Evolutionary conservation across 2,888 invertebrate genomes (phyloP).

Genomic region (Philereme vetulata): DNA sequence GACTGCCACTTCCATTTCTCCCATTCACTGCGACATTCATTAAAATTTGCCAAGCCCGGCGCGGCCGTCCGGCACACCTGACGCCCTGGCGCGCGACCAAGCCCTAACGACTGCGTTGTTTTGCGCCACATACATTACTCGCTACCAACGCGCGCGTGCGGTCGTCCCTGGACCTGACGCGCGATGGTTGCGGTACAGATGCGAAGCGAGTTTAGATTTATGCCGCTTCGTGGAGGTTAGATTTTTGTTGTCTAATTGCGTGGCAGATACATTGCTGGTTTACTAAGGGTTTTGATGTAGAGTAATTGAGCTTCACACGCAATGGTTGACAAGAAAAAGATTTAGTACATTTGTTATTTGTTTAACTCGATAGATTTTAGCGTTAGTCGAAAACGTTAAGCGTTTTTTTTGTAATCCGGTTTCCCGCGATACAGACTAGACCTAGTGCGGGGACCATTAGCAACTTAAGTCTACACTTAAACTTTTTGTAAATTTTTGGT

Average conservation of each 20-base stretch:
- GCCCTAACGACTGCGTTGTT: slow-evolving; percentile 32
- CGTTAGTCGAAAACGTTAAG: too few species aligned
- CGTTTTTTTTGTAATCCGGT: too few species aligned
- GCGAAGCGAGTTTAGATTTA: slow-evolving; percentile 20
- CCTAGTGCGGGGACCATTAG: too few species aligned
- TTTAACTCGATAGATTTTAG: too few species aligned
- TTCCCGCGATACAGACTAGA: too few species aligned
- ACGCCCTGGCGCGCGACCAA: slow-evolving; percentile 43
- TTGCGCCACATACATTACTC: slow-evolving; percentile 33
- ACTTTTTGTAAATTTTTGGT: too few species aligned
- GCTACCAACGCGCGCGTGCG: slow-evolving; percentile 12
- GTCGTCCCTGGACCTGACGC: slow-evolving; percentile 15
- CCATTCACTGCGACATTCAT: slow-evolving; percentile 64
- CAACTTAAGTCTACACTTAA: too few species aligned
- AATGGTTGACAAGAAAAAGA: slow-evolving; percentile 1
- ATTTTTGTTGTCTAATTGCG: slow-evolving; percentile 21
- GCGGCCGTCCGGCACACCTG: slow-evolving; percentile 54
- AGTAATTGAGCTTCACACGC: neutral
- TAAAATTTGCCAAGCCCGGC: slow-evolving; percentile 61
- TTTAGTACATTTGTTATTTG: too few species aligned
- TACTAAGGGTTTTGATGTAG: neutral
- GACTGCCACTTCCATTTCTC: slow-evolving; percentile 54
- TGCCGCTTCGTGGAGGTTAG: slow-evolving; percentile 17
- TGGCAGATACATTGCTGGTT: slow-evolving; percentile 7
- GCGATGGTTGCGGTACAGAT: slow-evolving; percentile 29